Conservation (phyloP, 2,113 vertebrate genomes). For the Bathybates hornii region DNA sequence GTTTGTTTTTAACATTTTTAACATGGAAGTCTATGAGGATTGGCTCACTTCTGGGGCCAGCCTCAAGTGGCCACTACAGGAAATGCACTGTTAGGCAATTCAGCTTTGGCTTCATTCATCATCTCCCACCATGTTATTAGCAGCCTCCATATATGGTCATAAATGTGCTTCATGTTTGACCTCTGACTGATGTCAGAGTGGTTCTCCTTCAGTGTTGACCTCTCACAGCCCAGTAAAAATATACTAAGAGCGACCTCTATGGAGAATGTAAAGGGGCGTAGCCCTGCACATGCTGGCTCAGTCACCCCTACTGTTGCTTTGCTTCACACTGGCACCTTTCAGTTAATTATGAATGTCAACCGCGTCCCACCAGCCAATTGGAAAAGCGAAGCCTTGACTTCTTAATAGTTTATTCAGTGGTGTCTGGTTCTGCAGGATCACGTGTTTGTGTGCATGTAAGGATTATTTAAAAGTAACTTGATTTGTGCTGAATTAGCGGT, state of each 20-base stretch:
- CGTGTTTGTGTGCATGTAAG: background rate
- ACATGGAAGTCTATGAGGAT: background rate
- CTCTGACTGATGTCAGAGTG: background rate
- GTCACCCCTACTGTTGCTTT: background rate
- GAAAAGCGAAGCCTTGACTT: background rate
- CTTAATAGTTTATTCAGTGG: background rate
- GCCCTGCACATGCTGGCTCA: background rate
- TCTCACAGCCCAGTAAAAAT: background rate
- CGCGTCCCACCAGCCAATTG: background rate
- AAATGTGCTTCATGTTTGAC: background rate
- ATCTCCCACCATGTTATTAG: background rate
- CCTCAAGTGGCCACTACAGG: background rate
- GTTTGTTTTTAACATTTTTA: background rate
- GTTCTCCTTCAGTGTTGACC: background rate
- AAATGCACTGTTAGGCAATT: background rate
- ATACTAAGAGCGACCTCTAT: background rate
- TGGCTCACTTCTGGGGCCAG: background rate
- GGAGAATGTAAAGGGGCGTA: background rate
- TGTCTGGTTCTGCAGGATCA: background rate
- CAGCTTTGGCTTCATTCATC: background rate
- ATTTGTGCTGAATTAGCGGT: background rate
- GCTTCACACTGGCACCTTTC: background rate
- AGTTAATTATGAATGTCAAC: background rate
- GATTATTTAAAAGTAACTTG: background rate
- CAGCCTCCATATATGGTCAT: background rate